These are phyloP conservation scores for Falco rusticolus DNA, from an alignment of 2,797 vertebrate genomes.

Conservation along the genomic window DNA sequence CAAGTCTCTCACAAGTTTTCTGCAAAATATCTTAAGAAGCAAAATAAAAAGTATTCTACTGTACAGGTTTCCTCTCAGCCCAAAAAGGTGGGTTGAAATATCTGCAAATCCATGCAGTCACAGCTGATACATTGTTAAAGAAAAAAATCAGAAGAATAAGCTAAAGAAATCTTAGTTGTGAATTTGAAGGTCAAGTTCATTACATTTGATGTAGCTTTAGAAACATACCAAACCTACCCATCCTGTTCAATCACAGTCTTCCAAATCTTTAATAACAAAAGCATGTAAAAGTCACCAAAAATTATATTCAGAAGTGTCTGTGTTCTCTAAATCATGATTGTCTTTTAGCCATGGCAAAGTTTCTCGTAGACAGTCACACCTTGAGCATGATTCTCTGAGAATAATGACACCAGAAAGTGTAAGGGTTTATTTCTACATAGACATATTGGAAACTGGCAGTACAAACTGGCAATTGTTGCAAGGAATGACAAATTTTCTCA, in stretches of 20 bases:
- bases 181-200: neutral
- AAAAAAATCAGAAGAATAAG: neutral
- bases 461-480: neutral
- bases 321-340: neutral
- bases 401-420: neutral
- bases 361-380: neutral
- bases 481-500: neutral
- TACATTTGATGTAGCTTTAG: neutral
- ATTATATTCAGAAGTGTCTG: neutral
- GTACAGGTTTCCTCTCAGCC: neutral
- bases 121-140: neutral
- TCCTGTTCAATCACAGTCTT: neutral
- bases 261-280: neutral
- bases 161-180: neutral
- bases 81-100: neutral
- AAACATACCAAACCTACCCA: neutral
- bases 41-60: neutral
- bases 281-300: neutral
- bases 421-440: neutral
- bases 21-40: neutral
- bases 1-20: neutral
- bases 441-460: neutral
- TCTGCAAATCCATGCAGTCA: neutral
- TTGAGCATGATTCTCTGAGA: neutral
- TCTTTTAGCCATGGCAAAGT: neutral